Evolutionary conservation across 2,797 vertebrate genomes (phyloP), one percentile per base, ranked within the genome.

Genomic region (Phoxinus dragarum): DNA sequence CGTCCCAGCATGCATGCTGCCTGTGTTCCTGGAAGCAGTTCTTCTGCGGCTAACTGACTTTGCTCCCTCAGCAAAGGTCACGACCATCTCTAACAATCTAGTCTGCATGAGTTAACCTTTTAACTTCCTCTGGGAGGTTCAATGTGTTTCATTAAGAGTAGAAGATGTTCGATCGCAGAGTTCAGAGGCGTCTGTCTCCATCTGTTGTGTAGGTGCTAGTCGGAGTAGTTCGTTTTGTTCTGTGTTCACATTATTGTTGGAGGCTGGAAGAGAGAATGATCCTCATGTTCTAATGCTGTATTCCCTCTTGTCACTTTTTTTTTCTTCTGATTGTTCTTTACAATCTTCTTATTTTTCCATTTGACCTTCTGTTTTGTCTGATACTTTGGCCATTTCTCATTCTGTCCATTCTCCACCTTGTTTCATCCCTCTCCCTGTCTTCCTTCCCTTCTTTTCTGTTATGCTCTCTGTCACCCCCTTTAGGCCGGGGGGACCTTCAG

Each of bases 401-500:
- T 67, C 54, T 31, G 42, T 31, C 21, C 16, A 11, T 72, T 74
- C 23, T 73, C 21, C 76, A 76, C 78, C 71, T 34, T 7, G 16
- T 80, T 76, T 66, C 66, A 78, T 49, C 59, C 38, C 14, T 12
- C n/a, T 38, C 68, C 81, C 44, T n/a, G 61, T 40, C 5, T n/a
- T 42, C 49, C 10, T 11, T 64, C 80, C 49, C 64, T 16, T 6
- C n/a, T 49, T 73, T 21, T 27, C 34, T 42, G 59, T 5, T 49
- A 61, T 59, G 49, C 56, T 67, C 7, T 82, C 12, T 89, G 80
- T 31, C 84, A 16, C 76, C 75, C 52, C 74, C 88, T 84, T 0
- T 93, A 99, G 98, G 98, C 31, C 97, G 98, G 86, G 97, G 97
- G 9, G 98, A 99, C 91, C 94, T 99, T 90, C 98, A 98, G 93